These are phyloP conservation scores for Corella eumyota DNA, from an alignment of 23 tunicate species.

Conservation along the genomic window DNA sequence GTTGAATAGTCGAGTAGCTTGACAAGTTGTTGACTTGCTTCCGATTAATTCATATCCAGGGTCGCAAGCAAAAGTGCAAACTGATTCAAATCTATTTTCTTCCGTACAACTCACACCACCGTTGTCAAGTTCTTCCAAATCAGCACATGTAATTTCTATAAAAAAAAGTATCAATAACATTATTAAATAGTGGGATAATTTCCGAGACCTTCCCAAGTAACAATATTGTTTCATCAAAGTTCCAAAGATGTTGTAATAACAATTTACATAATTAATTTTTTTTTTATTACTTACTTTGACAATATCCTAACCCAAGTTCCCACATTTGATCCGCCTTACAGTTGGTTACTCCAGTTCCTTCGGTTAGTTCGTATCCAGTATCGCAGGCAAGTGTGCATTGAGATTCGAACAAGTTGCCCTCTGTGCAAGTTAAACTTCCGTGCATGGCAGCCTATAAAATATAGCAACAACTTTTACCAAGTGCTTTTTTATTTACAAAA, in stretches of 20 bases:
- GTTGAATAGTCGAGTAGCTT: conserved; percentile 9
- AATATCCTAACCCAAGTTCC: conserved; percentile 28
- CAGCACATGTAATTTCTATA: conserved; percentile 33
- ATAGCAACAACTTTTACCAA: too few relatives aligned
- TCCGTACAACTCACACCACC: conserved; percentile 34
- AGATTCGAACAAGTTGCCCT: conserved; percentile 38
- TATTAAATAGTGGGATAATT: too few relatives aligned
- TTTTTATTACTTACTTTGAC: conserved; percentile 32
- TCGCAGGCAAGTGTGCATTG: conserved; percentile 41
- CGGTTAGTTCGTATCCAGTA: conserved; percentile 41
- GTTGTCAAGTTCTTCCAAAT: conserved; percentile 17
- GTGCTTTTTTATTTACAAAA: too few relatives aligned
- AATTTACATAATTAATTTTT: not conserved
- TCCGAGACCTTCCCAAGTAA: too few relatives aligned
- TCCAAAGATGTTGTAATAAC: too few relatives aligned
- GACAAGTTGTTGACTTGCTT: conserved; percentile 9
- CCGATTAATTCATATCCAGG: conserved; percentile 53
- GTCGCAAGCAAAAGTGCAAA: conserved; percentile 36
- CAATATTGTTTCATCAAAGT: too few relatives aligned
- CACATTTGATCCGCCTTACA: conserved; percentile 33
- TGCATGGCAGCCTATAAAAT: conserved; percentile 12
- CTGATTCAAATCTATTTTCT: conserved; percentile 46
- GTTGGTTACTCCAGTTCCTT: conserved; percentile 11
- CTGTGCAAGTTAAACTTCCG: conserved; percentile 27
- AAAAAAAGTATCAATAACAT: too few relatives aligned